These are phyloP conservation scores for Nematostella vectensis DNA, from an alignment of 92 coral and sea anemone species.

Conservation along the genomic window DNA sequence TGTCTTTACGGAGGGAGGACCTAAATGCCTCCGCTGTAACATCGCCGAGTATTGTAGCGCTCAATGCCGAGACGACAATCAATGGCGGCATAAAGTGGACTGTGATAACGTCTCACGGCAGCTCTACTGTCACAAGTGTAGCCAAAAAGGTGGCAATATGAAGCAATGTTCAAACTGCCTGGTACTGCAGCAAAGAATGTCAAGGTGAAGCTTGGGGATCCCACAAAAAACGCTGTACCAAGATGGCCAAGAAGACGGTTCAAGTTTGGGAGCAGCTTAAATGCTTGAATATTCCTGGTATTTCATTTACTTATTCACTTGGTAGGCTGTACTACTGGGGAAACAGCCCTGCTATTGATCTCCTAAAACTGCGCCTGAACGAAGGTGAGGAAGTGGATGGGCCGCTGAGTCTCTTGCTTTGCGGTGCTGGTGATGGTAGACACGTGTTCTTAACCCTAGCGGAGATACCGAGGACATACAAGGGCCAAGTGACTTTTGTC, in stretches of 20 bases:
- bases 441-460: slow-evolving; percentile 42
- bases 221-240: slow-evolving; percentile 22
- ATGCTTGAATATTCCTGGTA: too few species aligned
- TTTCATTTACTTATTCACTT: not conserved
- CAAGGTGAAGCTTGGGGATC: slow-evolving; percentile 12
- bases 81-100: slow-evolving; percentile 31
- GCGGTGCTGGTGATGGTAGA: slow-evolving; percentile 78
- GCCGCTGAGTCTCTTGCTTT: slow-evolving; percentile 38
- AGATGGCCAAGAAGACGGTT: not conserved
- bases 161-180: slow-evolving; percentile 19
- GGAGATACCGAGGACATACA: slow-evolving; percentile 33
- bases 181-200: slow-evolving; percentile 20
- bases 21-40: slow-evolving; percentile 40
- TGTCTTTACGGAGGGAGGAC: too few species aligned
- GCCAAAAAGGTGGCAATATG: slow-evolving; percentile 6
- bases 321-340: slow-evolving; percentile 59
- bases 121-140: slow-evolving; percentile 22
- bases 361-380: slow-evolving; percentile 57
- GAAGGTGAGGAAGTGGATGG: slow-evolving; percentile 47
- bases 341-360: slow-evolving; percentile 60
- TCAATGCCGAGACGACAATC: slow-evolving; percentile 41
- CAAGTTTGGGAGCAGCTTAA: not conserved
- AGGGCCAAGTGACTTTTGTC: slow-evolving; percentile 34
- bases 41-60: slow-evolving; percentile 45
- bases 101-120: slow-evolving; percentile 27